phyloP scores from a whole-genome alignment of 2,888 invertebrate species.

The Meliscaeva auricollis region DNA sequence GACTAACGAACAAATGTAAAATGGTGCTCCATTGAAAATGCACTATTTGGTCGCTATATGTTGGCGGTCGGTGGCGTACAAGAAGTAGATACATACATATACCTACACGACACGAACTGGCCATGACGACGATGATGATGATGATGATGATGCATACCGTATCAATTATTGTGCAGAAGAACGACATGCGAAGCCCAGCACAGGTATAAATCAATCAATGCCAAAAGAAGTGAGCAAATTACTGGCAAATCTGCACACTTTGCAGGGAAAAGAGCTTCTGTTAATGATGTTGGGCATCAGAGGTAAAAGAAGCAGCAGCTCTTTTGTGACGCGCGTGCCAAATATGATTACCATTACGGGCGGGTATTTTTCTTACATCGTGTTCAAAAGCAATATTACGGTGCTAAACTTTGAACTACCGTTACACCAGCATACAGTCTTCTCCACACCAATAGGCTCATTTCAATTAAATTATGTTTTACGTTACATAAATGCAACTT shows the following conservation, averaged over 20 bases:
- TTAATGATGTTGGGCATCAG: constrained; percentile 66
- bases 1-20: constrained; percentile 66
- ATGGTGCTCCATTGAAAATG: constrained; percentile 61
- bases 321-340: constrained; percentile 73
- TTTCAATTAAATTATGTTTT: no score
- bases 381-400: constrained; percentile 33
- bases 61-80: not conserved
- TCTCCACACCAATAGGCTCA: not conserved
- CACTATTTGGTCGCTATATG: constrained; percentile 22
- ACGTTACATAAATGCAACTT: no score
- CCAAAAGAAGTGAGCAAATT: constrained; percentile 75
- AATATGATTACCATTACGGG: constrained; percentile 63
- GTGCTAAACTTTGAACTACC: constrained; percentile 53
- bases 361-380: constrained; percentile 27
- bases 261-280: constrained; percentile 69
- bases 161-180: constrained; percentile 69
- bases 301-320: not conserved
- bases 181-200: constrained; percentile 58
- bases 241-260: constrained; percentile 74
- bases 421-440: constrained; percentile 50
- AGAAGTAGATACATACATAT: not conserved
- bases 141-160: constrained; percentile 71
- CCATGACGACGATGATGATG: constrained; percentile 26
- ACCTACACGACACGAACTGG: constrained; percentile 46
- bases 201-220: constrained; percentile 74